phyloP scores from a whole-genome alignment of 2,113 vertebrate genomes.

The Sinocyclocheilus anshuiensis region DNA sequence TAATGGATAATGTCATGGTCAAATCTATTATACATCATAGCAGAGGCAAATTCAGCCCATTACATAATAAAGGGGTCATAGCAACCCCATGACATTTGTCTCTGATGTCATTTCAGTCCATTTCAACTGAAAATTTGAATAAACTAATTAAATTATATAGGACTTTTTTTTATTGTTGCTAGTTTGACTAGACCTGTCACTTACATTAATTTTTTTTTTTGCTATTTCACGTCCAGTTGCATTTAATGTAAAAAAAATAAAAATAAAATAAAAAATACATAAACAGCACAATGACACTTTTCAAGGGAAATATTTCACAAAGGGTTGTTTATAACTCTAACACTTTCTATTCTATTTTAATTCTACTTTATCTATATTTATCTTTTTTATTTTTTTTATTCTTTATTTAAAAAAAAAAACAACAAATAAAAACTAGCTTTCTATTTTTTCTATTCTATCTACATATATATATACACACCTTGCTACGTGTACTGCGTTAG shows the following conservation, averaged over 20 bases:
- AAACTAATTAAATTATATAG: neutral
- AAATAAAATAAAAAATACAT: neutral
- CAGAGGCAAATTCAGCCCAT: neutral
- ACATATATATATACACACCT: no score
- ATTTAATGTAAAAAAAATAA: neutral
- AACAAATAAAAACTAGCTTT: no score
- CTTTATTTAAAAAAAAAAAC: no score
- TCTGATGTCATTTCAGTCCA: neutral
- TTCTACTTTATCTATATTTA: no score
- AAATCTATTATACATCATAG: neutral
- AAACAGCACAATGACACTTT: neutral
- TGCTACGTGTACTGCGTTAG: no score
- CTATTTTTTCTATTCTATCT: no score
- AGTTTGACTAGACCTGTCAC: neutral
- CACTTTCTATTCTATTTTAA: no score
- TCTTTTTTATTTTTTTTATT: no score
- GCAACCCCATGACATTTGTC: conserved; percentile 8
- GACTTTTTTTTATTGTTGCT: neutral
- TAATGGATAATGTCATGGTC: neutral
- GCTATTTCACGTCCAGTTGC: neutral
- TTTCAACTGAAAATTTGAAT: neutral
- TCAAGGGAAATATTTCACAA: neutral
- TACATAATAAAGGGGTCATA: conserved; percentile 1
- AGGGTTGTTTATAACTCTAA: neutral
- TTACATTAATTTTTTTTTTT: neutral